A percentile compares a stretch with the other conserved stretches of the same genome.
These are phyloP conservation scores for Macrotis lagotis DNA, from an alignment of 2,113 vertebrate genomes.

Conservation along the genomic window DNA sequence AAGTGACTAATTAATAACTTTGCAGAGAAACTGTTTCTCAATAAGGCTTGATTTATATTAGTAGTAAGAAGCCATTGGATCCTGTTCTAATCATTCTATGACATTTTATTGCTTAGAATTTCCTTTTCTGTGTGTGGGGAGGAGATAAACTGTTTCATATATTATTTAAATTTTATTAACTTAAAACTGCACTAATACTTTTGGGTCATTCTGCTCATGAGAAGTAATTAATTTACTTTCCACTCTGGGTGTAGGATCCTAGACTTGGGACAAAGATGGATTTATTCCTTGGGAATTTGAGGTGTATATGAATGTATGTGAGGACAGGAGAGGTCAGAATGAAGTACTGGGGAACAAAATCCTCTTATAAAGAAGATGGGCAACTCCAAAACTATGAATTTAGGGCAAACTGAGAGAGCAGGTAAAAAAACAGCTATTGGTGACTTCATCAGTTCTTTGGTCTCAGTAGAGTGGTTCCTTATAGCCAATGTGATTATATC, in stretches of 20 bases:
- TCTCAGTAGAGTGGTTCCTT: not conserved
- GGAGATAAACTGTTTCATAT: not conserved
- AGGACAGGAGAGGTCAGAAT: not conserved
- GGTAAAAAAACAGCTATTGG: not conserved
- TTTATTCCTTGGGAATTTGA: not conserved
- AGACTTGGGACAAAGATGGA: not conserved
- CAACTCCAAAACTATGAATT: not conserved
- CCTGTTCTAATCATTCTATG: not conserved
- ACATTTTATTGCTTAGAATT: not conserved
- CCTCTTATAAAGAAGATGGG: not conserved
- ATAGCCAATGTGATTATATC: not conserved
- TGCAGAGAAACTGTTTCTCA: not conserved
- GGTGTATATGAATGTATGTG: not conserved
- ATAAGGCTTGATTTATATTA: not conserved
- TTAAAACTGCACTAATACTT: not conserved
- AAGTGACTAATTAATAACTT: not conserved
- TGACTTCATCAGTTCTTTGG: not conserved
- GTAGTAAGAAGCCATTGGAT: not conserved
- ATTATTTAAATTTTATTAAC: not conserved
- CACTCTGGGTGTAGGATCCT: not conserved
- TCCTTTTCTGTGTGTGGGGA: not conserved
- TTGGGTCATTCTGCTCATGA: not conserved
- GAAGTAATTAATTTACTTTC: not conserved
- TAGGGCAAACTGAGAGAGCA: not conserved
- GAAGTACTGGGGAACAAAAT: not conserved